Base-by-base conservation (phyloP, 2,888 invertebrate genomes). In the Scaptomyza cyrtandrae region DNA sequence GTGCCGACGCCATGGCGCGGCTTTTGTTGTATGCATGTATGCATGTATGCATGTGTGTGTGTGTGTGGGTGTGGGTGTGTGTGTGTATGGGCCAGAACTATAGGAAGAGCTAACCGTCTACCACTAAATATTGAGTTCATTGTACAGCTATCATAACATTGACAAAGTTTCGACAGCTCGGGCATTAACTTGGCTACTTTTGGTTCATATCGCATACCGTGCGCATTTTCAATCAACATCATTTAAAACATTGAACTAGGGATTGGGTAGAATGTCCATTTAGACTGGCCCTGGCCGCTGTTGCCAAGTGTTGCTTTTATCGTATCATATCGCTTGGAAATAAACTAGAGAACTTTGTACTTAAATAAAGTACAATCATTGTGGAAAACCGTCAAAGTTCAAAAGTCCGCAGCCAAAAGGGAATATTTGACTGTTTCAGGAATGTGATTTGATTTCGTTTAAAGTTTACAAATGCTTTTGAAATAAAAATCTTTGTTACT, bases 1-100 rank as follows among this genome's bases (percentile, higher is more conserved):
- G 90, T 90, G 90, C 89, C 89, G 89, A 78, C 90, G 85, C 78
- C 80, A 68, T 77, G 86, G 80, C 86, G 74, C 76, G 72, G 71
- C 74, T 71, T 87, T 81, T 79, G 80, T 76, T 79, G 75, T 64
- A 49, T 35, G 19, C 16, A 11, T 7, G 39, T 14, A 10, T 41
- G 9, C n/a, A n/a, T n/a, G n/a, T n/a, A n/a, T n/a, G n/a, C n/a
- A n/a, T 41, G 16, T 41, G 41, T 41, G 41, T 41, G 41, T 41
- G 41, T 37, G 33, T 33, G 33, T 33, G n/a, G n/a, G 16, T 41
- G 9, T 41, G 16, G 16, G 41, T 41, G 41, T 41, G 41, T 41
- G 41, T 37, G 33, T 33, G 33, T 33, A 19, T n/a, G n/a, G n/a
- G n/a, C n/a, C n/a, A n/a, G n/a, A 19, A 19, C 11, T 33, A 11